These are phyloP conservation scores for Copidosoma floridanum DNA, from an alignment of 1,140 invertebrate genomes.

Conservation along the genomic window DNA sequence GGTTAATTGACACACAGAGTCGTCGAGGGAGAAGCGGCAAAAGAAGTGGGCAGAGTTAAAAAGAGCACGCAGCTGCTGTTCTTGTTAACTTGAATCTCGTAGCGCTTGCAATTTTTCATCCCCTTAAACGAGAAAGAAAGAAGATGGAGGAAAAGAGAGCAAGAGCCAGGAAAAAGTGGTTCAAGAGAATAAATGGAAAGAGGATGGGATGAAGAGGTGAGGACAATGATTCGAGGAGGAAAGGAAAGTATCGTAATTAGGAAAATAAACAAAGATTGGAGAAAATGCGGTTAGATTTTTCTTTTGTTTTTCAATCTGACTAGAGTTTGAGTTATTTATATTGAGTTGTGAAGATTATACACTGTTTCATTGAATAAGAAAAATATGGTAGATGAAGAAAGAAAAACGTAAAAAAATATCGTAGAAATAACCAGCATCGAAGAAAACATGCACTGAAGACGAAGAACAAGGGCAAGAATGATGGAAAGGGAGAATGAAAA, in stretches of 20 bases:
- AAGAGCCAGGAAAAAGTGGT: background rate
- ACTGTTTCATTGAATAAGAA: too few relatives aligned
- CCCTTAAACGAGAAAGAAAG: constrained; percentile 32
- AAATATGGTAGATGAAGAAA: too few relatives aligned
- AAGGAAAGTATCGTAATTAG: background rate
- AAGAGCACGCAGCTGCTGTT: constrained; percentile 34
- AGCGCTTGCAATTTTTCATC: constrained; percentile 53
- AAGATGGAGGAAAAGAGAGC: background rate
- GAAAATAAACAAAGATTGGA: too few relatives aligned
- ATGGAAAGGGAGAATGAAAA: too few relatives aligned
- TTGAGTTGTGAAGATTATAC: too few relatives aligned
- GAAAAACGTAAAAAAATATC: too few relatives aligned
- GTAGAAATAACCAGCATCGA: too few relatives aligned
- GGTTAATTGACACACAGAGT: constrained; percentile 56
- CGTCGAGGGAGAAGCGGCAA: constrained; percentile 30
- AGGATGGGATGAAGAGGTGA: background rate
- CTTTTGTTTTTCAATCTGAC: too few relatives aligned
- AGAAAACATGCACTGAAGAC: too few relatives aligned
- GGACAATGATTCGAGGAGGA: background rate
- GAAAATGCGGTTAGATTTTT: too few relatives aligned
- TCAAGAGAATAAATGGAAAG: background rate
- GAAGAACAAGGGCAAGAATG: too few relatives aligned
- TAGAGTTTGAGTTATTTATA: too few relatives aligned
- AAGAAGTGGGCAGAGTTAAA: background rate
- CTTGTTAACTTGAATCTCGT: constrained; percentile 56